Base-by-base conservation (phyloP, 2,113 vertebrate genomes). In the Upupa epops region DNA sequence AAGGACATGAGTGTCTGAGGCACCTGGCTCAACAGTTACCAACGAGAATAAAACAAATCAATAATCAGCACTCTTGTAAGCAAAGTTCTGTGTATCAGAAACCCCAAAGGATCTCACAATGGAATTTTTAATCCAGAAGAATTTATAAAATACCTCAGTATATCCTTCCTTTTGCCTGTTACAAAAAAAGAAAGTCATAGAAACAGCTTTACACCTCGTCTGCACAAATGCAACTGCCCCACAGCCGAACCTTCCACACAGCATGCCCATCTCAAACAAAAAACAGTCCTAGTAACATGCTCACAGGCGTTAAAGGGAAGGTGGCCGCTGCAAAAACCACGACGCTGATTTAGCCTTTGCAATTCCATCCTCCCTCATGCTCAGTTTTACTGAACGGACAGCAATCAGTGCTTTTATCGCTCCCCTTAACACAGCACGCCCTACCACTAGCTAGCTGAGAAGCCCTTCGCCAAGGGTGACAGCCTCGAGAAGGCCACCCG, bases 361-460 rank as follows among this genome's bases (percentile, higher is more conserved):
- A 7, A 24, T 5, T 8, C 37, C 31, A 3, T 7, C 32, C 7
- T 4, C 25, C 12, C 34, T 6, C 1, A 37, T 42, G 8, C 13
- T 32, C 4, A 0, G 5, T 29, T 56, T 64, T 12, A 40, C 17
- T 1, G 31, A 72, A 1, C 8, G 9, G 14, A 1, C 3, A 32
- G 9, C 46, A 58, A 20, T 1, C 7, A 0, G 4, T 1, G 24
- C 8, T 37, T 34, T 46, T 15, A 11, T 0, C 36, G 58, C 26
- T 7, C 21, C 36, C 6, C 29, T 29, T 4, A 64, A 22, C 22
- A 15, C 0, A 8, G 15, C 24, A 19, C 8, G 0, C 29, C 4
- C 29, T 3, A 8, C 1, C 18, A 1, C 1, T 3, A 3, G 15
- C 7, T 1, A 18, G 21, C 1, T 8, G 1, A 4, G 0, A 21